A percentile compares a stretch with the other conserved stretches of the same genome.
Conservation (phyloP, 2,797 vertebrate genomes). For the Sphenopsis melanotis region DNA sequence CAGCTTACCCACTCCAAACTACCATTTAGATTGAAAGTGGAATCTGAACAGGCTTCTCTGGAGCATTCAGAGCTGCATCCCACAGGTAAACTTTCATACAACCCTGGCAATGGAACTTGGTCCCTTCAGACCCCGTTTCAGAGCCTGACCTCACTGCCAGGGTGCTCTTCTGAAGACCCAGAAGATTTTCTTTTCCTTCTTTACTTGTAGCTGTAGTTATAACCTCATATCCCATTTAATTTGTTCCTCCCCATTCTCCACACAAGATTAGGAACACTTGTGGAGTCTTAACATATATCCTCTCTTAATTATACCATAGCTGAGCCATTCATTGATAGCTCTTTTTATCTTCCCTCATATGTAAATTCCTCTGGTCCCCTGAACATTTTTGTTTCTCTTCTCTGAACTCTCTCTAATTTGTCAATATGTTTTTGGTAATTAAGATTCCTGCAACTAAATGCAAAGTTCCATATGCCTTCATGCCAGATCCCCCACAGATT, state of each 20-base stretch:
- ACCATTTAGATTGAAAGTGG: background rate
- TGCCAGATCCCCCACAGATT: background rate
- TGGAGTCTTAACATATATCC: background rate
- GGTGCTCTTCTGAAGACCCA: background rate
- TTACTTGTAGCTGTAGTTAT: background rate
- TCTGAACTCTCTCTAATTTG: conserved; percentile 58
- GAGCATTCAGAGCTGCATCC: background rate
- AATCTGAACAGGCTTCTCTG: background rate
- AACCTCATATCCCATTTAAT: background rate
- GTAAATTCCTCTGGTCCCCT: conserved; percentile 52
- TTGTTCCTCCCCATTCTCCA: background rate
- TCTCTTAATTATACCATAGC: conserved; percentile 20
- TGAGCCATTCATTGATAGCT: background rate
- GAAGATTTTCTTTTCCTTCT: background rate
- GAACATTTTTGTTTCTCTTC: conserved; percentile 52
- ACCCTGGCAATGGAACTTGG: background rate
- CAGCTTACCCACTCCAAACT: background rate
- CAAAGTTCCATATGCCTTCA: background rate
- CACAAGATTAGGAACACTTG: conserved; percentile 10
- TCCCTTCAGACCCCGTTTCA: background rate
- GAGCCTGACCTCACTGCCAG: background rate
- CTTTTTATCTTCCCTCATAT: conserved; percentile 46
- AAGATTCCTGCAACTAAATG: background rate
- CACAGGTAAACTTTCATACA: background rate
- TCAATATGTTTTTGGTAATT: conserved; percentile 65